Base-by-base conservation (phyloP, 2,888 invertebrate species). In the Epinotia bilunana region DNA sequence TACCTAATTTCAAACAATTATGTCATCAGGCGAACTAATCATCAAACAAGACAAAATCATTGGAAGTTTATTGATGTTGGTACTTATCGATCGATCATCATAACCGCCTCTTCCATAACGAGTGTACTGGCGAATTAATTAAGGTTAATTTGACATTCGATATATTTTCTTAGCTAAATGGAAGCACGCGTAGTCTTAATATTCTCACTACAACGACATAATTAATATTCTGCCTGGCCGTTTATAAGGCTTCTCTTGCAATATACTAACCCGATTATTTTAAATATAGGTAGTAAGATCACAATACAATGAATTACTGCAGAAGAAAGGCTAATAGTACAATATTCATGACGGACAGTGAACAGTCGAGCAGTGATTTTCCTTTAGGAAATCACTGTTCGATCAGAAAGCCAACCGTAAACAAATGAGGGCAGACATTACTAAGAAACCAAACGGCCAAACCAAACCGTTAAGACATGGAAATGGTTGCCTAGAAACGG, bases 401-500 rank as follows among this genome's bases (percentile, higher is more conserved):
- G 39, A 74, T 74, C 63, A 58, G 63, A 74, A 58, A 39, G 63
- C 43, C 33, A 64, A 49, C n/a, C 43, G 62, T 18, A 70, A 60
- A 63, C 57, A 62, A 70, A 74, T 70, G 64, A 39, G 58, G 46
- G 33, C 72, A 62, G 39, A 69, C 62, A 60, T 58, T 55, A 65
- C 57, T 18, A 7, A 63, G 23, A 49, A 57, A 49, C 63, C 58
- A 58, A 57, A 58, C 58, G 39, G 58, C 46, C 20, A 46, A 49
- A 12, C 3, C 46, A 53, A 62, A 73, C 77, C 77, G 78, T 76
- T 78, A 74, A 77, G 73, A 74, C 71, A 76, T 77, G 76, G 74
- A 76, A 77, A 70, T 73, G 58, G 74, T 53, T 68, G 65, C 69
- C 71, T 72, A 64, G 46, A 55, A 58, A 33, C 20, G 33, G 55